A percentile compares a stretch with the other conserved stretches of the same genome.
Conservation (phyloP, 2,888 invertebrate species). For the Ophion slaviceki region DNA sequence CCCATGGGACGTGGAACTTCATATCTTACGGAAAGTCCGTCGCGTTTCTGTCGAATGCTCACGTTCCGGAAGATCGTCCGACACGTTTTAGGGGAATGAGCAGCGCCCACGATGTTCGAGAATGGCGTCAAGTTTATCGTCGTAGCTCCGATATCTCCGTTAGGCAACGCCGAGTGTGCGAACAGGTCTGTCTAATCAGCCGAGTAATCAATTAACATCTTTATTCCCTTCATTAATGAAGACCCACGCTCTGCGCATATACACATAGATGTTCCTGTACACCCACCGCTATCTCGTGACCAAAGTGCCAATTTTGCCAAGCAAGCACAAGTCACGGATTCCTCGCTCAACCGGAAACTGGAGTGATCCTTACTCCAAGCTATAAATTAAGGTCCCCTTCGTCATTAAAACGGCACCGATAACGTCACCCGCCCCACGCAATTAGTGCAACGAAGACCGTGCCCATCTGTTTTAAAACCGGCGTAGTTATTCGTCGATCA, state of each 20-base stretch:
- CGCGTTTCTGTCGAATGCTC: conserved; percentile 1
- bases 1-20: conserved; percentile 45
- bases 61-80: conserved; percentile 12
- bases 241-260: background rate
- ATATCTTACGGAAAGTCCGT: conserved; percentile 27
- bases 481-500: background rate
- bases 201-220: conserved; percentile 66
- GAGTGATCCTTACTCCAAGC: background rate
- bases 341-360: background rate
- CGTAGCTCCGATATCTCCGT: background rate
- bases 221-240: background rate
- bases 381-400: background rate
- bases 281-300: background rate
- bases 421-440: background rate
- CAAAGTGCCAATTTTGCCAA: background rate
- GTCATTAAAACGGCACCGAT: background rate
- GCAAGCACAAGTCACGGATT: background rate
- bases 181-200: conserved; percentile 59
- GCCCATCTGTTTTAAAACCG: background rate
- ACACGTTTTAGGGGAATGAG: conserved; percentile 9
- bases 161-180: background rate
- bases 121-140: background rate
- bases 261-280: background rate
- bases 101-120: background rate
- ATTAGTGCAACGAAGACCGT: background rate